phyloP scores from a whole-genome alignment of 2,113 vertebrate genomes.

The Actenoides hombroni region DNA sequence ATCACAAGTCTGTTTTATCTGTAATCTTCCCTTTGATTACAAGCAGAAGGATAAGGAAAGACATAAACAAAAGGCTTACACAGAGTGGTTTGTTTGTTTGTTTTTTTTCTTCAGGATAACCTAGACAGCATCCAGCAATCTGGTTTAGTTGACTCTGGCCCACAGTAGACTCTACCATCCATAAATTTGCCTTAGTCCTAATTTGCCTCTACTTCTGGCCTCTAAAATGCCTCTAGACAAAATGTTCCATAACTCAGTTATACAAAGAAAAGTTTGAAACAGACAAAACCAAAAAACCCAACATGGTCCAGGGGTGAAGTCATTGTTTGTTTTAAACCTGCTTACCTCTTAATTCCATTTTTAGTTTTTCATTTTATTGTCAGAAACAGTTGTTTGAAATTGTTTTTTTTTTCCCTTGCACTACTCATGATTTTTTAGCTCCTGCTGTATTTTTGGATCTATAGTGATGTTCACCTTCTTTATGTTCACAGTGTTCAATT shows the following conservation, averaged over 20 bases:
- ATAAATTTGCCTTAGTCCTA: background rate
- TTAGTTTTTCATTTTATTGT: background rate
- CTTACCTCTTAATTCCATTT: background rate
- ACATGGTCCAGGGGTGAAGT: background rate
- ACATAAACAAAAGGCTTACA: conserved; percentile 13
- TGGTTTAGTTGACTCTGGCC: background rate
- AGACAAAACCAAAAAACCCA: too few relatives aligned
- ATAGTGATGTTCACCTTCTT: background rate
- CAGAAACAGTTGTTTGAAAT: background rate
- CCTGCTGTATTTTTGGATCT: background rate
- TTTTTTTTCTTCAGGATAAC: background rate
- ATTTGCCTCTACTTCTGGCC: background rate
- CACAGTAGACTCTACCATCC: background rate
- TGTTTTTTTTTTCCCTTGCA: background rate
- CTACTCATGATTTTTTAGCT: background rate
- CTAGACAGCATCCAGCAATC: background rate
- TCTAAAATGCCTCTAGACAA: background rate
- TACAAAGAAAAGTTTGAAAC: background rate
- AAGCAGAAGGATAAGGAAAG: background rate
- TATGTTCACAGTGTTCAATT: background rate
- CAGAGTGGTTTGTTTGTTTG: background rate
- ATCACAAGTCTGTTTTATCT: background rate
- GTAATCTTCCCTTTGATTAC: conserved; percentile 38
- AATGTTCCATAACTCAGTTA: background rate
- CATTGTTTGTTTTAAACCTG: background rate